Evolutionary conservation across 1,140 invertebrate genomes (phyloP).

Genomic region (Fopius arisanus): DNA sequence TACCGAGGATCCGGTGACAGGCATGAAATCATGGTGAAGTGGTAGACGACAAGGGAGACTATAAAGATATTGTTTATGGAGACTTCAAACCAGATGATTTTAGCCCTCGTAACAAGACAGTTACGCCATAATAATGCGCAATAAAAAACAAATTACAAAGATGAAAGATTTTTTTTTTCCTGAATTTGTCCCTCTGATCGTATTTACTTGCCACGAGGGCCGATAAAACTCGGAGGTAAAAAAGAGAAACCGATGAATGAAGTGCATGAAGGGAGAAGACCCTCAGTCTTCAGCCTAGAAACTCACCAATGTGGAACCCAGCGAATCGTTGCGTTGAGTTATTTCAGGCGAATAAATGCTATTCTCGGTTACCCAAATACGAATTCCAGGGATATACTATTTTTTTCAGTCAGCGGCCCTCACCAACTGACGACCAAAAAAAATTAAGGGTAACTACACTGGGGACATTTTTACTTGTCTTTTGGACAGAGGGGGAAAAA

Average conservation of each 20-base stretch:
- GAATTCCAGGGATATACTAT: conserved; percentile 28
- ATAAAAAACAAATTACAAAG: conserved; percentile 4
- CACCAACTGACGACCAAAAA: background rate
- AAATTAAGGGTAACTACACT: background rate
- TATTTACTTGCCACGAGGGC: background rate
- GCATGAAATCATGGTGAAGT: background rate
- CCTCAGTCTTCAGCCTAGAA: background rate
- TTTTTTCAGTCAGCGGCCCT: background rate
- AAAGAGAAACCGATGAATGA: background rate
- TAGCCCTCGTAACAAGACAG: background rate
- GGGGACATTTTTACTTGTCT: background rate
- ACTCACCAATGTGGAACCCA: conserved; percentile 10
- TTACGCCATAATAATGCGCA: background rate
- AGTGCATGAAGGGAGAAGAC: background rate
- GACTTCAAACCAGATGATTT: background rate
- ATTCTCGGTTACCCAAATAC: conserved; percentile 31
- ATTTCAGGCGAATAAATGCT: conserved; percentile 36
- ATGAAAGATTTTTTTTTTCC: background rate
- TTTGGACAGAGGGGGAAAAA: background rate
- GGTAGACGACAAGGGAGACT: background rate
- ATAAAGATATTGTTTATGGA: background rate
- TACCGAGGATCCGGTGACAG: background rate
- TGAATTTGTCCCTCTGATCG: conserved; percentile 3
- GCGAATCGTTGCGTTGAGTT: conserved; percentile 20
- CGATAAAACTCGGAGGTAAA: background rate